Conservation (phyloP, 2,113 vertebrate species). For the Calyptommatus sinebrachiatus region DNA sequence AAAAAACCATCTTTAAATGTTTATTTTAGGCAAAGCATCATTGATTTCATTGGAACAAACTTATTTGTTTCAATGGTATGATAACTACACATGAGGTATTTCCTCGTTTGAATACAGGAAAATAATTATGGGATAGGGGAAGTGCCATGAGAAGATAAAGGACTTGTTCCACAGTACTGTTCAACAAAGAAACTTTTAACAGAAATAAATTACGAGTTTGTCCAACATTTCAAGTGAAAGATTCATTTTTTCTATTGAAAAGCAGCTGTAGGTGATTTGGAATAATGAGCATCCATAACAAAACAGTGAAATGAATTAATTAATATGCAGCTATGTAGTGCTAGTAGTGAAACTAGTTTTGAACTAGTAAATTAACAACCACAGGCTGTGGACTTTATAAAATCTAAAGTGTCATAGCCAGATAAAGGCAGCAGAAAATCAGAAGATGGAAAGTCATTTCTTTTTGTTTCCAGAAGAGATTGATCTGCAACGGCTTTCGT, state of each 20-base stretch:
- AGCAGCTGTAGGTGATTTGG: constrained; percentile 2
- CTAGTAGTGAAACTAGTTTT: constrained; percentile 34
- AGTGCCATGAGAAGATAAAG: neutral
- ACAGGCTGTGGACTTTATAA: constrained; percentile 35
- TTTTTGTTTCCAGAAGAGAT: constrained; percentile 33
- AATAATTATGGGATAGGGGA: neutral
- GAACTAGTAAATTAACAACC: constrained; percentile 24
- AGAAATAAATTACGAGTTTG: neutral
- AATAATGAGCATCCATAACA: neutral
- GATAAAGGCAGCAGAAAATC: constrained; percentile 46
- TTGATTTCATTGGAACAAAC: neutral
- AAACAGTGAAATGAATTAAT: constrained; percentile 31
- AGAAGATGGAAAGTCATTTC: constrained; percentile 25
- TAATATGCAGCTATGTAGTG: constrained; percentile 16
- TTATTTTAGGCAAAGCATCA: neutral
- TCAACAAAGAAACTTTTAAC: neutral
- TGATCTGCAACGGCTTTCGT: constrained; percentile 22
- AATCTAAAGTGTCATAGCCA: constrained; percentile 23
- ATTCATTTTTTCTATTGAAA: neutral
- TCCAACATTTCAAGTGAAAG: neutral
- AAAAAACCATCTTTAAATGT: neutral
- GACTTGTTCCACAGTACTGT: neutral
- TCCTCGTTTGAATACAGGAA: neutral
- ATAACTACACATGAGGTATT: neutral
- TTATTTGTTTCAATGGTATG: neutral